Conservation (phyloP, 2,888 invertebrate species). For the Spodoptera picta region DNA sequence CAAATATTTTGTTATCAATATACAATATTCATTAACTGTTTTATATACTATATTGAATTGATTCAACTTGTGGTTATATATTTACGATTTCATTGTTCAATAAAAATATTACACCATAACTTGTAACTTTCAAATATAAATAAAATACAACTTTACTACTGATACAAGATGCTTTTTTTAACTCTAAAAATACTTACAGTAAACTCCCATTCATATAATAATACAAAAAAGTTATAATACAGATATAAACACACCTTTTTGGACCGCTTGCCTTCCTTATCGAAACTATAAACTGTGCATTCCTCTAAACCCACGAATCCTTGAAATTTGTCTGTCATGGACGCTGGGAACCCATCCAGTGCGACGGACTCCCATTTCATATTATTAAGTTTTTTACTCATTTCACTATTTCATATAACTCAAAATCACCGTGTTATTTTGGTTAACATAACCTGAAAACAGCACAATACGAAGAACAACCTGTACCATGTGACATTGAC, state of each 20-base stretch:
- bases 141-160: too few species aligned
- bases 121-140: too few species aligned
- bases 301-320: slow-evolving; percentile 94
- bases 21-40: too few species aligned
- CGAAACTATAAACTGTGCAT: slow-evolving; percentile 91
- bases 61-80: too few species aligned
- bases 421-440: slow-evolving; percentile 34
- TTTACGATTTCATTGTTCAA: too few species aligned
- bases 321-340: slow-evolving; percentile 85
- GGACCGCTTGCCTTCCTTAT: slow-evolving; percentile 73
- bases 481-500: slow-evolving; percentile 57
- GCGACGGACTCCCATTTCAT: slow-evolving; percentile 91
- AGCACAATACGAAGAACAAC: slow-evolving; percentile 25
- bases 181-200: background rate
- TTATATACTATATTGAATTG: too few species aligned
- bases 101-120: too few species aligned
- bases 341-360: slow-evolving; percentile 87
- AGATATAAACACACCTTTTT: slow-evolving; percentile 71
- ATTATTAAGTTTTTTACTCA: slow-evolving; percentile 79
- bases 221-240: background rate
- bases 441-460: slow-evolving; percentile 47
- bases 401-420: slow-evolving; percentile 50
- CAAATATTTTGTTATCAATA: too few species aligned
- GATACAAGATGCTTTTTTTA: background rate
- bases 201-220: background rate